A percentile compares a stretch with the other conserved stretches of the same genome.
Conservation (phyloP, 2,888 invertebrate species). For the Mesoligia furuncula region DNA sequence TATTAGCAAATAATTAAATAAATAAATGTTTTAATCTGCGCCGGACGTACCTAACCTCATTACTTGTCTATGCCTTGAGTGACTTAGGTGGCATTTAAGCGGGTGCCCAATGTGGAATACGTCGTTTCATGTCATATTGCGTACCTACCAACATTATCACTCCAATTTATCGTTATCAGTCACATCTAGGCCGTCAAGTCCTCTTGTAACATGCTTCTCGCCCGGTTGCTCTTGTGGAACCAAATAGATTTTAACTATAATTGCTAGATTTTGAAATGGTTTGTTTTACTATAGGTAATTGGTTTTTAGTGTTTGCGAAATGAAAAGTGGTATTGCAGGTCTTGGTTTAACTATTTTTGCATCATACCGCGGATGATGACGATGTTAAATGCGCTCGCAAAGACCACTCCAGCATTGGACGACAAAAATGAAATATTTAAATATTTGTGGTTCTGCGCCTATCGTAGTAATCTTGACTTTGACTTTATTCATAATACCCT, state of each 20-base stretch:
- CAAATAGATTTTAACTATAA: conserved; percentile 53
- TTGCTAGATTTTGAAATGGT: conserved; percentile 52
- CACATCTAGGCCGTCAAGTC: conserved; percentile 76
- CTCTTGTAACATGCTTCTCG: conserved; percentile 58
- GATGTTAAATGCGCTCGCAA: neutral
- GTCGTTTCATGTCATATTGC: conserved; percentile 30
- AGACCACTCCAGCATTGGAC: neutral
- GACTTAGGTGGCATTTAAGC: too few species aligned
- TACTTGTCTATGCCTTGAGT: too few species aligned
- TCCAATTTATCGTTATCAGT: conserved; percentile 76
- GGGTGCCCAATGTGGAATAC: too few species aligned
- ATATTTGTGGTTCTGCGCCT: neutral
- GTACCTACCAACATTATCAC: conserved; percentile 37
- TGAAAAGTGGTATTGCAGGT: neutral
- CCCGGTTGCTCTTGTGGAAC: conserved; percentile 65
- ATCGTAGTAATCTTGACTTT: too few species aligned
- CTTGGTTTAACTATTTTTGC: neutral
- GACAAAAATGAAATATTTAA: neutral
- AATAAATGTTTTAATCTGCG: too few species aligned
- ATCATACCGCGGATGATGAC: too few species aligned
- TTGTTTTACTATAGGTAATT: conserved; percentile 38
- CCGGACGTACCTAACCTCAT: too few species aligned
- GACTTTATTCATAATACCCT: too few species aligned
- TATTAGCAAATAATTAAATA: too few species aligned
- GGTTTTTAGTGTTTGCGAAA: conserved; percentile 28